Evolutionary conservation across 1,140 invertebrate species (phyloP).

Genomic region (Maconellicoccus hirsutus): DNA sequence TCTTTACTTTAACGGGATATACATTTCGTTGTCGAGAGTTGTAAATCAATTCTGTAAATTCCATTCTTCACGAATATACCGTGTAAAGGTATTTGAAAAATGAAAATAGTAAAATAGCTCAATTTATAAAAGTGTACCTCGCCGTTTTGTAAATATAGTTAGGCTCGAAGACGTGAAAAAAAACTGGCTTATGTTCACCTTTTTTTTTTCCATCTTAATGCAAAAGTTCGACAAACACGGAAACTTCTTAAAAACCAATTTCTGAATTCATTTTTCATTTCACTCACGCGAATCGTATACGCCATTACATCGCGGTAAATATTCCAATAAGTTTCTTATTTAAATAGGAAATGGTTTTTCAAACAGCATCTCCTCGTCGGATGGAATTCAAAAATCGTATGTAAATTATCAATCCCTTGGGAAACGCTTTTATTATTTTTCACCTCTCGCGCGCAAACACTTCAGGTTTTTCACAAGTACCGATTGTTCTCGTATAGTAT

Average conservation of each 20-base stretch:
- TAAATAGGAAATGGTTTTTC: constrained; percentile 1
- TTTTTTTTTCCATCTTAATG: not conserved
- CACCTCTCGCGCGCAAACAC: too few relatives aligned
- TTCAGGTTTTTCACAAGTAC: too few relatives aligned
- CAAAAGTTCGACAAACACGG: not conserved
- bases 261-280: constrained; percentile 9
- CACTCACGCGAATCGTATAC: constrained; percentile 7
- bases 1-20: too few relatives aligned
- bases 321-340: constrained; percentile 9
- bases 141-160: too few relatives aligned
- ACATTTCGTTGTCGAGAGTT: too few relatives aligned
- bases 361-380: not conserved
- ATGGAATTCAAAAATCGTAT: constrained; percentile 9
- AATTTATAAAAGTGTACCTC: not conserved
- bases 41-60: not conserved
- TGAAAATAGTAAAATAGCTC: not conserved
- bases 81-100: not conserved
- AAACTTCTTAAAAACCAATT: constrained; percentile 9
- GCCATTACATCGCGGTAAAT: constrained; percentile 3
- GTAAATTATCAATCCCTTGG: not conserved
- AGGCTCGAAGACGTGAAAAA: not conserved
- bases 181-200: not conserved
- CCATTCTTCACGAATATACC: not conserved
- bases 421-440: not conserved
- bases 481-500: too few relatives aligned